phyloP scores from a whole-genome alignment of 2,888 invertebrate genomes.

The Ennomos erosarius region DNA sequence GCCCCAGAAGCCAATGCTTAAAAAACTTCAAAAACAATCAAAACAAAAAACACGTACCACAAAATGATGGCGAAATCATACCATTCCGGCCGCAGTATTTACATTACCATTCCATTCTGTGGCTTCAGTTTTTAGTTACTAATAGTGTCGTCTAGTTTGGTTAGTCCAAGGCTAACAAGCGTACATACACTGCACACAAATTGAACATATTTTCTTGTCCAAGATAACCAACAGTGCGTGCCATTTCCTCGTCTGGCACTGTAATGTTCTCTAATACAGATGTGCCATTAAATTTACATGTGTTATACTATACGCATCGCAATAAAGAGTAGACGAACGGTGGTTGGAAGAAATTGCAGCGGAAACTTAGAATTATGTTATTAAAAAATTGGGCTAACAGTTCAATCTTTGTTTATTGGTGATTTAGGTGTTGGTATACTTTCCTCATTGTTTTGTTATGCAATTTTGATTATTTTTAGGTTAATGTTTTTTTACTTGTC shows the following conservation, averaged over 20 bases:
- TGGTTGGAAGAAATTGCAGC: conserved; percentile 13
- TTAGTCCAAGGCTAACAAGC: no score
- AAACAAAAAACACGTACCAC: no score
- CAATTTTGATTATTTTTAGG: not conserved
- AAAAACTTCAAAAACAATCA: no score
- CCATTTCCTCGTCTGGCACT: conserved; percentile 6
- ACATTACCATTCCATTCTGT: no score
- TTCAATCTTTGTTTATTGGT: conserved; percentile 7
- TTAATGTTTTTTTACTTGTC: no score
- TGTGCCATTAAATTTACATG: conserved; percentile 2
- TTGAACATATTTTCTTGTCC: no score
- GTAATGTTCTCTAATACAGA: conserved; percentile 5
- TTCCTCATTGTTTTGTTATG: conserved; percentile 3
- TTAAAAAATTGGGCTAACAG: conserved; percentile 9
- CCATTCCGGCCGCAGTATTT: no score
- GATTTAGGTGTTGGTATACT: conserved; percentile 1
- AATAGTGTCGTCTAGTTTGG: no score
- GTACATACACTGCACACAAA: no score
- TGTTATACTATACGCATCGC: not conserved
- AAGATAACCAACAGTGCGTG: not conserved
- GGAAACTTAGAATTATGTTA: conserved; percentile 11
- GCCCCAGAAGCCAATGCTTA: no score
- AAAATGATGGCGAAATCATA: no score
- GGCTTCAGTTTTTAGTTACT: no score
- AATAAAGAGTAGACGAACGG: conserved; percentile 7